Evolutionary conservation across 2,113 vertebrate genomes (phyloP), one percentile per base, ranked within the genome.

Genomic region (Nerophis lumbriciformis): DNA sequence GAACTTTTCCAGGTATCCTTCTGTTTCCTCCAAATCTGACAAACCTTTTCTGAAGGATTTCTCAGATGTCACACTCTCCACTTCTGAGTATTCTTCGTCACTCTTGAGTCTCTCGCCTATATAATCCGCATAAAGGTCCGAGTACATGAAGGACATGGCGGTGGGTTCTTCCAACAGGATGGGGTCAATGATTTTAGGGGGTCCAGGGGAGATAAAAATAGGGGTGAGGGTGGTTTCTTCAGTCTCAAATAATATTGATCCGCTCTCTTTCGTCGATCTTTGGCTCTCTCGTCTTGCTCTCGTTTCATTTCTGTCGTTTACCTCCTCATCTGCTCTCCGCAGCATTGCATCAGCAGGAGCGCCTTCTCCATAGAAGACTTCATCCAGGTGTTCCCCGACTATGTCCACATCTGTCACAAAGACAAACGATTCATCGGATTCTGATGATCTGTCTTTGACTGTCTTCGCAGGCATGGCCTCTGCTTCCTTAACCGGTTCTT

Each of bases 1-100:
- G 39, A 95, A 97, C 82, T 94, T 98, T 89, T 99, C 93, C 85
- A 97, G 90, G 87, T 96, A 95, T 0, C 92, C 93, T 0, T 86
- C 90, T 14, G 93, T 90, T 61, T 96, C 94, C 62, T 96, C 93
- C 14, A 88, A 90, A 73, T 94, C 94, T 73, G 93, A 95, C 66
- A 87, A 83, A 72, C 90, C 89, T 8, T 90, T 91, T 59, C 82
- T 91, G 52, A 93, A 94, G 14, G 91, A 88, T 7, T 84, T 88
- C 65, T 93, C 93, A 44, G 93, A 93, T 63, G 87, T 78, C 44
- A 90, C 78, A 19, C 92, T 94, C 71, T 93, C 94, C 56, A 88
- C 87, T 67, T 95, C 94, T 2, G 93, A 94, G 51, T 56, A 72
- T n/a, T 94, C 93, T 1, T 80, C 86, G 6, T 91, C 90, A 4